phyloP scores from a whole-genome alignment of 2,888 invertebrate species.

The Gordius sp. region DNA sequence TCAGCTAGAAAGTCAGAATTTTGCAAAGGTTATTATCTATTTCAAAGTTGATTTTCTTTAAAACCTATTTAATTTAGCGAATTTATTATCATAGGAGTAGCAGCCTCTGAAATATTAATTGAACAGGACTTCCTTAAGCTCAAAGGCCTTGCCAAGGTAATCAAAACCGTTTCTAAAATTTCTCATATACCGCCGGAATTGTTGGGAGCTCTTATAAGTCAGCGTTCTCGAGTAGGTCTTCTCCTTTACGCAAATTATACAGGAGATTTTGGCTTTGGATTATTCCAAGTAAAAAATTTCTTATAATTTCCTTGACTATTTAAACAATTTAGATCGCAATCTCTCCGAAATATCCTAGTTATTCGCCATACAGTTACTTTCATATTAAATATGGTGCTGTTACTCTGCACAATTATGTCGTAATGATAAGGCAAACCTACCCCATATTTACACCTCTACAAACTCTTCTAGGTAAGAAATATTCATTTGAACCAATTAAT shows the following conservation, averaged over 20 bases:
- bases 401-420: background rate
- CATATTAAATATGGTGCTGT: constrained; percentile 1
- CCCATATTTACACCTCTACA: background rate
- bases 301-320: background rate
- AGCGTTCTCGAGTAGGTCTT: background rate
- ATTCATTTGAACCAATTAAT: background rate
- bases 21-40: no score
- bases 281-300: background rate
- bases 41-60: no score
- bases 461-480: background rate
- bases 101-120: background rate
- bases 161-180: background rate
- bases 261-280: background rate
- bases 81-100: background rate
- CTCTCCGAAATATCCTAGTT: background rate
- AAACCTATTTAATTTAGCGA: background rate
- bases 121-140: background rate
- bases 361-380: background rate
- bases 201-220: background rate
- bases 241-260: background rate
- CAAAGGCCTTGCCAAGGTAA: background rate
- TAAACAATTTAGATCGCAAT: background rate
- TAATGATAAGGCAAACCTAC: background rate
- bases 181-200: background rate
- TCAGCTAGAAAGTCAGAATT: no score